Evolutionary conservation across 2,888 invertebrate species (phyloP).

Genomic region (Drosophila incognita): DNA sequence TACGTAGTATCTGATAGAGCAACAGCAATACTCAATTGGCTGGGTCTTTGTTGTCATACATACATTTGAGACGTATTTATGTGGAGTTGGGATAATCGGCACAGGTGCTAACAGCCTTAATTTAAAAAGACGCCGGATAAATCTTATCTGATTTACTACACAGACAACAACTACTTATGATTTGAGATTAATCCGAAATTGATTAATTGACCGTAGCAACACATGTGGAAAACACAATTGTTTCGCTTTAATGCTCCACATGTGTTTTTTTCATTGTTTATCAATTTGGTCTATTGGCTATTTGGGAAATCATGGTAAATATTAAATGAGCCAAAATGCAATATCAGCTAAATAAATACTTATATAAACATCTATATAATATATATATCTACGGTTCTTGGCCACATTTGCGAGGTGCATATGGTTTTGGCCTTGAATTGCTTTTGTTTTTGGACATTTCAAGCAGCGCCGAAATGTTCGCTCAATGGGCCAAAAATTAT

Average conservation of each 20-base stretch:
- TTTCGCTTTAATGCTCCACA: constrained; percentile 19
- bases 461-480: constrained; percentile 26
- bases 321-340: constrained; percentile 34
- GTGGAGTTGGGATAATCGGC: constrained; percentile 8
- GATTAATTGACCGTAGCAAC: constrained; percentile 13
- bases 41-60: constrained; percentile 15
- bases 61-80: neutral
- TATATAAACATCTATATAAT: constrained; percentile 6
- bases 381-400: constrained; percentile 47
- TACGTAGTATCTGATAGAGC: constrained; percentile 59
- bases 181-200: neutral
- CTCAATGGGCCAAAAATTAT: constrained; percentile 21
- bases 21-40: constrained; percentile 19
- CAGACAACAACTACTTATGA: neutral
- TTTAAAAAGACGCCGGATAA: neutral
- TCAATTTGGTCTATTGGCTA: constrained; percentile 35
- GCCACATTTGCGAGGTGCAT: constrained; percentile 62
- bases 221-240: constrained; percentile 18
- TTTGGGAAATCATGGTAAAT: constrained; percentile 41
- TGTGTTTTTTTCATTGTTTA: constrained; percentile 37
- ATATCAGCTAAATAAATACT: constrained; percentile 30
- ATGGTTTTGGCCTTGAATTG: constrained; percentile 65
- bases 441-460: constrained; percentile 53
- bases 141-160: constrained; percentile 4
- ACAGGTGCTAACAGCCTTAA: constrained; percentile 24